phyloP scores from a whole-genome alignment of 1,140 invertebrate species.

The Zaprionus inermis region DNA sequence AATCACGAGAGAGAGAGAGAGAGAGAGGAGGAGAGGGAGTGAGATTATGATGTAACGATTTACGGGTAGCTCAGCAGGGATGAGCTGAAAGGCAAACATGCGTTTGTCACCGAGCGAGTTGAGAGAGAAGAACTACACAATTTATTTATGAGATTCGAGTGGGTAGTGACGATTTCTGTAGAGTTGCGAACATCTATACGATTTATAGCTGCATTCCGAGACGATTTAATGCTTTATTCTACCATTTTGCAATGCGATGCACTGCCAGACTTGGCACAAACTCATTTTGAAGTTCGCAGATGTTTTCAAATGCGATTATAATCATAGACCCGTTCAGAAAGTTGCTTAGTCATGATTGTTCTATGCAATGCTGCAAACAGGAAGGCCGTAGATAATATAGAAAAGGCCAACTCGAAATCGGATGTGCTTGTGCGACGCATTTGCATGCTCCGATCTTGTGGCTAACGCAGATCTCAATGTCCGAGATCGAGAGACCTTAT shows the following conservation, averaged over 20 bases:
- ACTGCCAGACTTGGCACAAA: not conserved
- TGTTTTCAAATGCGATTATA: not conserved
- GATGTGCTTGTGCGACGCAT: constrained; percentile 27
- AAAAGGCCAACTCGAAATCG: constrained; percentile 9
- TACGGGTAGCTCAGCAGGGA: constrained; percentile 50
- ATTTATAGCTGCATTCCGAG: not conserved
- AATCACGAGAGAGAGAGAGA: not conserved
- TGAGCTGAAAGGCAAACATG: constrained; percentile 54
- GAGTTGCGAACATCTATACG: not conserved
- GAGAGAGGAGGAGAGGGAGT: not conserved
- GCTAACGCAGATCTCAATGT: constrained; percentile 4
- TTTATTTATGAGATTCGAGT: constrained; percentile 35
- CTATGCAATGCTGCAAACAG: constrained; percentile 27
- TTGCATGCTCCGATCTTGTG: constrained; percentile 29
- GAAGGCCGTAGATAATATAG: constrained; percentile 34
- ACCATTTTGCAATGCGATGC: too few relatives aligned
- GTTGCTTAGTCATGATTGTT: constrained; percentile 36
- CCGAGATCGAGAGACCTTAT: constrained; percentile 6
- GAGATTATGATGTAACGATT: constrained; percentile 66
- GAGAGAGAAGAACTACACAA: constrained; percentile 26
- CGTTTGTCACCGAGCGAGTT: constrained; percentile 35
- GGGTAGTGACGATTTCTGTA: not conserved
- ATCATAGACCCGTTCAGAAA: not conserved
- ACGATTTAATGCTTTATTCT: not conserved
- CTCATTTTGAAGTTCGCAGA: not conserved